phyloP scores from a whole-genome alignment of 1,140 invertebrate species.

The Drosophila orena region DNA sequence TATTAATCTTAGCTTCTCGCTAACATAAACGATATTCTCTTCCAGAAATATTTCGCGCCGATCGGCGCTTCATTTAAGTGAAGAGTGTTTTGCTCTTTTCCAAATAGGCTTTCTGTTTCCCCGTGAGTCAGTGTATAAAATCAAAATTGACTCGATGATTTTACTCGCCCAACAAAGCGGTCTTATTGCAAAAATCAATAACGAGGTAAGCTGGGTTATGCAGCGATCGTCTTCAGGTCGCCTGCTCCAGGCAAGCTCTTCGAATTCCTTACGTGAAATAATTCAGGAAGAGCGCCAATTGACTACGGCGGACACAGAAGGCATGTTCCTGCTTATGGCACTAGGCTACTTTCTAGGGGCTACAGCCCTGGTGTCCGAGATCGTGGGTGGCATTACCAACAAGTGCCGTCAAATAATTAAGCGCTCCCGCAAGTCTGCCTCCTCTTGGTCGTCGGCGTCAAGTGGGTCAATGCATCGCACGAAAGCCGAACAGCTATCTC shows the following conservation, averaged over 20 bases:
- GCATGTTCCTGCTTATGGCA: conserved; percentile 90
- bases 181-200: conserved; percentile 87
- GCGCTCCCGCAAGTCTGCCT: conserved; percentile 64
- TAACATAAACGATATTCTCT: background rate
- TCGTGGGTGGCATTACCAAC: conserved; percentile 88
- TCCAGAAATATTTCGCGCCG: conserved; percentile 86
- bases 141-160: conserved; percentile 87
- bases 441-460: conserved; percentile 62
- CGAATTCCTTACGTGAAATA: conserved; percentile 64
- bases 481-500: conserved; percentile 40
- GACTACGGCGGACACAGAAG: conserved; percentile 90
- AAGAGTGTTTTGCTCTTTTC: conserved; percentile 90
- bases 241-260: conserved; percentile 86
- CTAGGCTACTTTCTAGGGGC: conserved; percentile 88
- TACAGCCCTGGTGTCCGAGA: conserved; percentile 87
- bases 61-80: conserved; percentile 88
- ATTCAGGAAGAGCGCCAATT: conserved; percentile 88
- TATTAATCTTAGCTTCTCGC: background rate
- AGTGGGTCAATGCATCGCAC: conserved; percentile 26
- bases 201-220: conserved; percentile 89
- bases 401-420: conserved; percentile 85
- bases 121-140: conserved; percentile 87
- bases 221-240: conserved; percentile 87
- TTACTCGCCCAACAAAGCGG: conserved; percentile 88
- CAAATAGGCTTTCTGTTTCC: conserved; percentile 88